phyloP scores from a whole-genome alignment of 2,113 vertebrate species.

The Mastomys coucha region DNA sequence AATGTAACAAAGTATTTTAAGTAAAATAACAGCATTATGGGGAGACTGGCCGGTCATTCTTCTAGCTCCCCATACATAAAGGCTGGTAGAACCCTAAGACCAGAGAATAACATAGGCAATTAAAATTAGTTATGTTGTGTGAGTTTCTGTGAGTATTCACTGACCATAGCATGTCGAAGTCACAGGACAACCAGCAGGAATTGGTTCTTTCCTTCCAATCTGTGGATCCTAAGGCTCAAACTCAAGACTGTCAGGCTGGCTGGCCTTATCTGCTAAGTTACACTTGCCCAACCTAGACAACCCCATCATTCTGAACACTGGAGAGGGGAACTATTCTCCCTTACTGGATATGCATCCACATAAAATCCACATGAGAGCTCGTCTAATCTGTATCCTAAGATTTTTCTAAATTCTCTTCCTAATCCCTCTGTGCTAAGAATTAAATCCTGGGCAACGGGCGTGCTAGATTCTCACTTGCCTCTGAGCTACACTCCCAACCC shows the following conservation, averaged over 20 bases:
- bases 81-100: background rate
- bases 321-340: background rate
- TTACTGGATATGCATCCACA: background rate
- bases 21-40: background rate
- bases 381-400: background rate
- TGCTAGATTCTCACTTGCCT: background rate
- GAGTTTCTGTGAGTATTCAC: background rate
- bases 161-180: background rate
- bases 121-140: too few relatives aligned
- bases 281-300: background rate
- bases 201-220: background rate
- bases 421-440: background rate
- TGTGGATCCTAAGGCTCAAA: background rate
- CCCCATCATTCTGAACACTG: background rate
- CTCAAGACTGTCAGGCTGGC: background rate
- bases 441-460: background rate
- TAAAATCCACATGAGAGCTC: background rate
- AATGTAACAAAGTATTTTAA: background rate
- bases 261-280: too few relatives aligned
- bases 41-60: background rate
- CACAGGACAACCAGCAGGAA: background rate
- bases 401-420: background rate
- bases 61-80: background rate
- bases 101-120: background rate
- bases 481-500: background rate